Base-by-base conservation (phyloP, 2,888 invertebrate species). In the Dolichomitus sp. region DNA sequence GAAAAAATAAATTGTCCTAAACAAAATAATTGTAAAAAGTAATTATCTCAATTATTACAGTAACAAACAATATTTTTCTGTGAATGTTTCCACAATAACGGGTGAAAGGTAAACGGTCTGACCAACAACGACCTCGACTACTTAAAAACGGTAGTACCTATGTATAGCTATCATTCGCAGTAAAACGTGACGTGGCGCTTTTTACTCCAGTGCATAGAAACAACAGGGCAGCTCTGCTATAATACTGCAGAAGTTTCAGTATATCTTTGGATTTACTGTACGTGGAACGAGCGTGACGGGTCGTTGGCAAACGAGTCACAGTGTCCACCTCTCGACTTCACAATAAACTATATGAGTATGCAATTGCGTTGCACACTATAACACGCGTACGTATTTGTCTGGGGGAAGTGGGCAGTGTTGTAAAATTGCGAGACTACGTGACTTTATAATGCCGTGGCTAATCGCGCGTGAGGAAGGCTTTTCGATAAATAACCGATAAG, bases 401-500 rank as follows among this genome's bases (percentile, higher is more conserved):
- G n/a, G n/a, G 45, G 45, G n/a, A 45, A 11, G 19, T 57, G 27
- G 54, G 5, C 14, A 12, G 54, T 0, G 30, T 57, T 57, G 54
- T 70, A 66, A 50, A 65, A 70, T 57, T 40, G 65, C 19, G 12
- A 37, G 61, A 72, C 50, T 78, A 59, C 81, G 72, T 77, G 77
- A 81, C 77, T 81, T 33, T 30, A 54, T 63, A 68, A 65, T 57
- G 68, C 54, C 54, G 73, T 40, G 54, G 78, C 73, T 73, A 69
- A 81, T 78, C 73, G 78, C 37, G 73, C 78, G 73, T 73, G 72
- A 54, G 81, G 73, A 81, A 69, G 78, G 57, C 54, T 80, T 80
- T 80, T 74, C 78, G 78, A 78, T 81, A 74, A 82, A 82, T 75
- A 82, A 66, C 48, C 54, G 79, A 79, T 75, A 82, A 75, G 70